phyloP scores from a whole-genome alignment of 2,113 vertebrate genomes.

The Malurus melanocephalus region DNA sequence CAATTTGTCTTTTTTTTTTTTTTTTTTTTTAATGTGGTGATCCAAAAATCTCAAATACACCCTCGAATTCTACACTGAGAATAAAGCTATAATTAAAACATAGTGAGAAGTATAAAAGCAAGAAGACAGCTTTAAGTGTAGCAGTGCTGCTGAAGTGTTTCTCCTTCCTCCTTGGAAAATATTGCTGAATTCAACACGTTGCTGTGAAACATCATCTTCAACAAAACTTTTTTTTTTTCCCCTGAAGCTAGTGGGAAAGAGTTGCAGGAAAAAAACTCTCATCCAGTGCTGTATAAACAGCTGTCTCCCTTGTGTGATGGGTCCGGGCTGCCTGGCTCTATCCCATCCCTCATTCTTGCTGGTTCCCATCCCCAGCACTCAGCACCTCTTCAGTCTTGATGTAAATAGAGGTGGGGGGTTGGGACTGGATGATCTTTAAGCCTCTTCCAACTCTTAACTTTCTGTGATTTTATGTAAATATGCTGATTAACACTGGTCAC shows the following conservation, averaged over 20 bases:
- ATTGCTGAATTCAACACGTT: constrained; percentile 7
- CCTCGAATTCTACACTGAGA: not conserved
- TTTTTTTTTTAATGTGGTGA: not conserved
- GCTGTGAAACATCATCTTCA: constrained; percentile 1
- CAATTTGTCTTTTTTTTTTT: not conserved
- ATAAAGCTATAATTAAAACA: constrained; percentile 53
- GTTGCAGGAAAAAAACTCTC: not conserved
- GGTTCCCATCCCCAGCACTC: not conserved
- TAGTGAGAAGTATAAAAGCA: constrained; percentile 3
- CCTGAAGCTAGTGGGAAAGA: not conserved
- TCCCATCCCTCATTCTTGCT: not conserved
- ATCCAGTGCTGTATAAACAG: not conserved
- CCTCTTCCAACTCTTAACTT: not conserved
- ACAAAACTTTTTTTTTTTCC: not conserved
- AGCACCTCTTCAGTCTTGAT: not conserved
- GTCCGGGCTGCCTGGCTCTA: not conserved
- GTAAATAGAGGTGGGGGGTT: not conserved
- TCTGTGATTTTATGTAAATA: not conserved
- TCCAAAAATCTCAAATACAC: constrained; percentile 17
- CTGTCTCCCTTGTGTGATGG: not conserved
- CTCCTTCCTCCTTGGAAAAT: constrained; percentile 19
- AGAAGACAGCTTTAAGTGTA: not conserved
- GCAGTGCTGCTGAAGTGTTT: not conserved
- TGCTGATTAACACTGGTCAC: not conserved
- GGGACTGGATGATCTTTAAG: not conserved